Evolutionary conservation across 2,888 invertebrate genomes (phyloP).

Genomic region (Leistus spinibarbis): DNA sequence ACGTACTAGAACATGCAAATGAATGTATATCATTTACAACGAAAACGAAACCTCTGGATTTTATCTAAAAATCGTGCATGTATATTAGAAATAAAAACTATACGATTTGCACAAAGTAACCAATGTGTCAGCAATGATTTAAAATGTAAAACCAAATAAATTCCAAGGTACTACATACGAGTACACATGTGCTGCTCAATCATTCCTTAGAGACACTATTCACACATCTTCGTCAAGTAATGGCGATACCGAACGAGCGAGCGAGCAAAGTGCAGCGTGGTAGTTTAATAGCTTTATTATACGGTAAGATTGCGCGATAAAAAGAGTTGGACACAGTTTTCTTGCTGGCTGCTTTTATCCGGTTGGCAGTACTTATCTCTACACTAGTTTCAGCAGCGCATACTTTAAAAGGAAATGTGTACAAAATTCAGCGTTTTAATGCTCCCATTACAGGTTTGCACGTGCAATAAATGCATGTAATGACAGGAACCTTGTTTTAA

Average conservation of each 20-base stretch:
- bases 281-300: background rate
- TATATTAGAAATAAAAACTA: no score
- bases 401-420: no score
- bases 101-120: background rate
- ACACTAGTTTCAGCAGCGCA: background rate
- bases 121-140: background rate
- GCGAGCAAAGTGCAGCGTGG: background rate
- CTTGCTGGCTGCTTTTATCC: background rate
- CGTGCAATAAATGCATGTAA: no score
- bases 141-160: background rate
- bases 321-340: background rate
- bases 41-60: no score
- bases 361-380: background rate
- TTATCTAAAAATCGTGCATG: no score
- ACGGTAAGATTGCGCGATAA: background rate
- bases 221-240: background rate
- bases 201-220: background rate
- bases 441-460: no score
- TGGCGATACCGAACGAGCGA: background rate
- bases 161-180: no score
- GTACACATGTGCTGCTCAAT: background rate
- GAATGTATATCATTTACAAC: no score
- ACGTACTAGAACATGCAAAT: no score
- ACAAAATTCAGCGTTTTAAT: no score
- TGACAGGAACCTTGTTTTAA: no score